Percentiles rank a stretch among this genome's conserved stretches.
These are phyloP conservation scores for Agrilus biguttatus DNA, from an alignment of 2,888 invertebrate genomes.

Conservation along the genomic window DNA sequence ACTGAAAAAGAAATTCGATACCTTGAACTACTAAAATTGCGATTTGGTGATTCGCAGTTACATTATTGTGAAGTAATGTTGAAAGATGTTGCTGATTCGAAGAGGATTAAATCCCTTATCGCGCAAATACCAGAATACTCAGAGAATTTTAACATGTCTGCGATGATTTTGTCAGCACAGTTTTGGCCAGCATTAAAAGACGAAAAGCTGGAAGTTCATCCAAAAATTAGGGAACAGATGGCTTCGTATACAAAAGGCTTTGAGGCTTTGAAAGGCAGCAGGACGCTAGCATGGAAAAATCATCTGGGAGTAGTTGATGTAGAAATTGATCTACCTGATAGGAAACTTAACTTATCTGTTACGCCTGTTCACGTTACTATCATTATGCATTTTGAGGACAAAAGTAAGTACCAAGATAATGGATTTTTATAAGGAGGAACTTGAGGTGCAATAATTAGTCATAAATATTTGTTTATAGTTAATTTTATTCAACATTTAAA, in stretches of 20 bases:
- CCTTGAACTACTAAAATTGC: constrained; percentile 79
- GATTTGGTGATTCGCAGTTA: constrained; percentile 91
- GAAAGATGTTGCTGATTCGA: constrained; percentile 92
- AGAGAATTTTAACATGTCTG: constrained; percentile 50
- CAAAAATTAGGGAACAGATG: constrained; percentile 63
- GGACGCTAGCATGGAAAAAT: constrained; percentile 87
- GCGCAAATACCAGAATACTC: constrained; percentile 53
- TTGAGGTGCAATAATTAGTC: no score
- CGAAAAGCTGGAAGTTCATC: constrained; percentile 78
- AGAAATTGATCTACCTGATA: constrained; percentile 75
- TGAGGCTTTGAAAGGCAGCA: constrained; percentile 80
- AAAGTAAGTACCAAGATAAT: constrained; percentile 37
- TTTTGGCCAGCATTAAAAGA: constrained; percentile 98
- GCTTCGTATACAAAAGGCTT: constrained; percentile 79
- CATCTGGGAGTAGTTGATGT: constrained; percentile 84
- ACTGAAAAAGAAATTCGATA: constrained; percentile 85
- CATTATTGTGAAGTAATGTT: constrained; percentile 98
- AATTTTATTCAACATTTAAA: constrained; percentile 1
- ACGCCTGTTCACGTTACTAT: constrained; percentile 90
- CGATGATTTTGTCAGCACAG: constrained; percentile 91
- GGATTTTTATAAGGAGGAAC: neutral
- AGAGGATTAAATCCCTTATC: constrained; percentile 76
- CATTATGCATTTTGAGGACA: constrained; percentile 83
- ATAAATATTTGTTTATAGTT: neutral
- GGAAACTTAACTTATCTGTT: constrained; percentile 62